phyloP scores from a whole-genome alignment of 2,888 invertebrate genomes.

The Andrena marginata region DNA sequence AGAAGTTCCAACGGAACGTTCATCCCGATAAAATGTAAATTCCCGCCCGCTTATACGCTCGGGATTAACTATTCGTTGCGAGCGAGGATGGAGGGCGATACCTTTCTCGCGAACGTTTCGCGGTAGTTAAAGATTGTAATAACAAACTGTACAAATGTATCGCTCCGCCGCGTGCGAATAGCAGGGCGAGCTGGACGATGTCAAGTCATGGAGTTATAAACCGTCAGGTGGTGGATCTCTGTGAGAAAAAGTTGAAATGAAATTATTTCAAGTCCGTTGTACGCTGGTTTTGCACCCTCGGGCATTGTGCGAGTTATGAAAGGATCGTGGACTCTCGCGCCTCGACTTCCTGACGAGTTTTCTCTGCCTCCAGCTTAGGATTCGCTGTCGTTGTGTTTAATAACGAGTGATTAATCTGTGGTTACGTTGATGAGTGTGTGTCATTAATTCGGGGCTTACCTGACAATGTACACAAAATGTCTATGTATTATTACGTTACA shows the following conservation, averaged over 20 bases:
- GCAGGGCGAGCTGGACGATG: constrained; percentile 7
- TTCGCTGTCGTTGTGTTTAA: constrained; percentile 13
- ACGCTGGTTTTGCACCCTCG: constrained; percentile 5
- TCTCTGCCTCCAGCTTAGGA: constrained; percentile 5
- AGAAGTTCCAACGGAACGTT: constrained; percentile 27
- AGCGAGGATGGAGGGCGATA: neutral
- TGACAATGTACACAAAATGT: neutral
- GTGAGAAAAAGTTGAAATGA: constrained; percentile 68
- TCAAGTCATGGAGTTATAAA: constrained; percentile 51
- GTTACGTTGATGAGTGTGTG: neutral
- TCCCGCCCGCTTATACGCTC: constrained; percentile 12
- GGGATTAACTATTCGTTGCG: constrained; percentile 43
- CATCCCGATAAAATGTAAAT: constrained; percentile 30
- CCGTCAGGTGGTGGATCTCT: constrained; percentile 56
- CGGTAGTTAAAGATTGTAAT: neutral
- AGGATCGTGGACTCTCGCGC: constrained; percentile 27
- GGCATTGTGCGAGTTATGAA: constrained; percentile 48
- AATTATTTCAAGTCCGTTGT: constrained; percentile 75
- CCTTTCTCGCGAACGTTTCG: constrained; percentile 18
- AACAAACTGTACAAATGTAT: neutral
- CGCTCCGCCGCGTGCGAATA: neutral
- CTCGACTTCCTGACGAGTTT: constrained; percentile 9
- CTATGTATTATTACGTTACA: neutral
- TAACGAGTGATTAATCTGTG: too few species aligned
- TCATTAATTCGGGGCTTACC: neutral